These are phyloP conservation scores for Lymantria dispar DNA, from an alignment of 2,888 invertebrate species.

Conservation along the genomic window DNA sequence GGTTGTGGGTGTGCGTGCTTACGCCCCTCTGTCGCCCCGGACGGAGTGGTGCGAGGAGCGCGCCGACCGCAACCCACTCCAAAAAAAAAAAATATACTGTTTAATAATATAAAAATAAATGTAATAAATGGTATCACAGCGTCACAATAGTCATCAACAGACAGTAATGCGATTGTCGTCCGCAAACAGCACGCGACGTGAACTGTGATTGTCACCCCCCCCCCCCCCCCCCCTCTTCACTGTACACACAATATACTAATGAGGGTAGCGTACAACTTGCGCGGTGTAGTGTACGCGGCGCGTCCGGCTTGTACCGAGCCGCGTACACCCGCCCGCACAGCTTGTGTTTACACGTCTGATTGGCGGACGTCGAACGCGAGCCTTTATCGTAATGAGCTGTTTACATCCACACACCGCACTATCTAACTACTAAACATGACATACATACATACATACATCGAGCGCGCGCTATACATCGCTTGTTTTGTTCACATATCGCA, in stretches of 20 bases:
- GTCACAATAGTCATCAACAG: no score
- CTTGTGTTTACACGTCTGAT: conserved; percentile 34
- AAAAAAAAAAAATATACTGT: no score
- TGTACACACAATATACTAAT: conserved; percentile 35
- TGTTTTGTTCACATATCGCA: neutral
- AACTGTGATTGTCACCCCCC: neutral
- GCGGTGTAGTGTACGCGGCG: conserved; percentile 29
- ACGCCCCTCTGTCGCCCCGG: no score
- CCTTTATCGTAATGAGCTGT: conserved; percentile 52
- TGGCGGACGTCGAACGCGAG: conserved; percentile 37
- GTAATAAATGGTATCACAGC: no score
- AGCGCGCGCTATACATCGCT: neutral
- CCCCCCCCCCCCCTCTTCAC: no score
- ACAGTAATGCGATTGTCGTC: neutral
- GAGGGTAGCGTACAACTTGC: conserved; percentile 38
- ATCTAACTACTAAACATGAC: neutral
- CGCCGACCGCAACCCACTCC: no score
- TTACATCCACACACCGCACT: conserved; percentile 32
- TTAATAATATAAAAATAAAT: no score
- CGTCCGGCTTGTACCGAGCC: conserved; percentile 9
- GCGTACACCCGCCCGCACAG: conserved; percentile 22
- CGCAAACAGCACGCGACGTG: neutral
- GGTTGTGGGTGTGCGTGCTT: no score
- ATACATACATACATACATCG: neutral
- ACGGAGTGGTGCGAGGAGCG: no score